These are phyloP conservation scores for Ficedula albicollis DNA, from an alignment of 2,797 vertebrate species.

Conservation along the genomic window DNA sequence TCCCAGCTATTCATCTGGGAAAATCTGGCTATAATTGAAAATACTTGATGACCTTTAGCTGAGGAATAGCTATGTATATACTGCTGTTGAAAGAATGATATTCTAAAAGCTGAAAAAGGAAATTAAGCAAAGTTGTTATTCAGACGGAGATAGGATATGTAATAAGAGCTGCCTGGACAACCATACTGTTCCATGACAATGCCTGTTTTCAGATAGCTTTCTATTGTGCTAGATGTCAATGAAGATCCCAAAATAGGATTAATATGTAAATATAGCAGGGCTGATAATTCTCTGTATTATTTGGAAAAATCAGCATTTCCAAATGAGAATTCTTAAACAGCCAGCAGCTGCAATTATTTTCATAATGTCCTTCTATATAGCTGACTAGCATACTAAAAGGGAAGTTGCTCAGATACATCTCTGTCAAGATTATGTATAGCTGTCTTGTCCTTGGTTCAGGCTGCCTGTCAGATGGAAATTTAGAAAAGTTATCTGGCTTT, in stretches of 20 bases:
- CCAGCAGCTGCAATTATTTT: background rate
- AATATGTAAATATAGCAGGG: background rate
- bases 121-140: background rate
- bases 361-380: background rate
- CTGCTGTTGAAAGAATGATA: background rate
- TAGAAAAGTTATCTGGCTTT: background rate
- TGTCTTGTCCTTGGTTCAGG: background rate
- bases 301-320: background rate
- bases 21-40: background rate
- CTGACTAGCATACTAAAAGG: background rate
- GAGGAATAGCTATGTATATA: background rate
- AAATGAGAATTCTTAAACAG: background rate
- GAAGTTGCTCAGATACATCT: background rate
- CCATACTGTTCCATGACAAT: background rate
- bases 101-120: background rate
- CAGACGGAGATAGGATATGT: background rate
- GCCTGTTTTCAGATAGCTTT: background rate
- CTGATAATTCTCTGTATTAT: background rate
- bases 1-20: background rate
- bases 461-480: background rate
- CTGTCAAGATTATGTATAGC: accelerated
- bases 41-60: background rate
- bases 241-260: background rate
- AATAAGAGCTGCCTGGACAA: background rate
- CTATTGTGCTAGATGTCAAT: background rate